phyloP scores from a whole-genome alignment of 2,888 invertebrate genomes.

The Parnassius glacialis region DNA sequence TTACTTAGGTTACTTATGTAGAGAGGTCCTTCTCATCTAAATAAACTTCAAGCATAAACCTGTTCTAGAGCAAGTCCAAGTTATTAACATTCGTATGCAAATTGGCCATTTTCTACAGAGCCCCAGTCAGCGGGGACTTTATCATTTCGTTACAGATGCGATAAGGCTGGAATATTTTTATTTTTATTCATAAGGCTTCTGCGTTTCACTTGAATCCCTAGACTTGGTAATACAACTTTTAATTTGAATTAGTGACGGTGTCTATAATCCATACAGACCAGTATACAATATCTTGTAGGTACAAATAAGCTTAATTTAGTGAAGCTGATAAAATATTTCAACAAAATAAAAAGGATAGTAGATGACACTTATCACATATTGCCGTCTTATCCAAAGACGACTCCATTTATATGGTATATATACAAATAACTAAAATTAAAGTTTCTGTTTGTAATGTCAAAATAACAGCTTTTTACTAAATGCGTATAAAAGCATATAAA shows the following conservation, averaged over 20 bases:
- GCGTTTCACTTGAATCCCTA: constrained; percentile 23
- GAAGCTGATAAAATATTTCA: no score
- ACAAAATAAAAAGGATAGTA: no score
- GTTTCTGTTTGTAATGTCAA: no score
- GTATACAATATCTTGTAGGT: no score
- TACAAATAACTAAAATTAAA: no score
- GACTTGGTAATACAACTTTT: constrained; percentile 21
- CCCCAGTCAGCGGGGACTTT: constrained; percentile 60
- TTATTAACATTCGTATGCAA: constrained; percentile 76
- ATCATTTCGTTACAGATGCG: constrained; percentile 61
- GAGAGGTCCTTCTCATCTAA: constrained; percentile 27
- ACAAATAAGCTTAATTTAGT: no score
- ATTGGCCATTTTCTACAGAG: constrained; percentile 61
- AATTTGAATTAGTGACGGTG: constrained; percentile 17
- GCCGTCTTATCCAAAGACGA: no score
- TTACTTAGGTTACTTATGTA: constrained; percentile 23
- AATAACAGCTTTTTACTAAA: no score
- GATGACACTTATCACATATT: no score
- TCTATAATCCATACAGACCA: no score
- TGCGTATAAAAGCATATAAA: no score
- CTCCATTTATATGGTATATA: no score
- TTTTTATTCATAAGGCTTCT: constrained; percentile 36
- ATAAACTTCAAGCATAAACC: constrained; percentile 38
- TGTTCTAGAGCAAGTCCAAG: constrained; percentile 52
- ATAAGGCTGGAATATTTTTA: constrained; percentile 58